Percentiles rank a stretch among this genome's conserved stretches.
phyloP scores from a whole-genome alignment of 2,797 vertebrate species.

The Lutjanus campechanus region DNA sequence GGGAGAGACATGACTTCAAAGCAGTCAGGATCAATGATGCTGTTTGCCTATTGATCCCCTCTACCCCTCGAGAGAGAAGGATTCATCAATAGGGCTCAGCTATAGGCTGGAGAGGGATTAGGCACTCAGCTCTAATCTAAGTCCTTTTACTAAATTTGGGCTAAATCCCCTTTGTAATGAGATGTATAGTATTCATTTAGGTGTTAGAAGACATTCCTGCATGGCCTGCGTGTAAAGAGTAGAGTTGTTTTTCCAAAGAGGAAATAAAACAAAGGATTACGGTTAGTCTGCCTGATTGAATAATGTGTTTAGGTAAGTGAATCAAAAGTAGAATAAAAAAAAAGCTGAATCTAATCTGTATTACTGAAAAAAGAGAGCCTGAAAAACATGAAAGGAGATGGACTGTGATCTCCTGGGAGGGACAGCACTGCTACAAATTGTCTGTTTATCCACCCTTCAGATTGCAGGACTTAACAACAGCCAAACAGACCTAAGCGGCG shows the following conservation, averaged over 20 bases:
- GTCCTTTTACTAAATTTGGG: constrained; percentile 72
- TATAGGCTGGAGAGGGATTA: constrained; percentile 75
- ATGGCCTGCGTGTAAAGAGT: constrained; percentile 19
- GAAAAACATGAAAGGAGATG: constrained; percentile 1
- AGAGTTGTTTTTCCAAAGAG: constrained; percentile 35
- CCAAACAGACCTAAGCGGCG: not conserved
- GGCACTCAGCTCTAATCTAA: constrained; percentile 75
- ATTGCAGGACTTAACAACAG: not conserved
- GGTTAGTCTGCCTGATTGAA: constrained; percentile 2
- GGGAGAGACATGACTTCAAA: constrained; percentile 83
- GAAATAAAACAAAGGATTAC: constrained; percentile 45
- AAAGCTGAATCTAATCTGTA: constrained; percentile 19
- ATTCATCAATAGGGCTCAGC: constrained; percentile 79
- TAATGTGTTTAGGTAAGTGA: constrained; percentile 18
- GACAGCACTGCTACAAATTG: constrained; percentile 16
- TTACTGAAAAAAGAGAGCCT: not conserved
- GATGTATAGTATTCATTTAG: constrained; percentile 64
- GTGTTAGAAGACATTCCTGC: constrained; percentile 55
- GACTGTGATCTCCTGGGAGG: constrained; percentile 23
- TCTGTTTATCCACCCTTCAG: constrained; percentile 46
- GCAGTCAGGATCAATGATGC: constrained; percentile 82
- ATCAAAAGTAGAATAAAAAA: constrained; percentile 16
- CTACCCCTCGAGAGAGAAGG: constrained; percentile 60
- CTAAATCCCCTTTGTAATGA: constrained; percentile 73
- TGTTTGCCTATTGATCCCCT: constrained; percentile 81